phyloP scores from a whole-genome alignment of 2,888 invertebrate species.

The Drosophila austrosaltans region DNA sequence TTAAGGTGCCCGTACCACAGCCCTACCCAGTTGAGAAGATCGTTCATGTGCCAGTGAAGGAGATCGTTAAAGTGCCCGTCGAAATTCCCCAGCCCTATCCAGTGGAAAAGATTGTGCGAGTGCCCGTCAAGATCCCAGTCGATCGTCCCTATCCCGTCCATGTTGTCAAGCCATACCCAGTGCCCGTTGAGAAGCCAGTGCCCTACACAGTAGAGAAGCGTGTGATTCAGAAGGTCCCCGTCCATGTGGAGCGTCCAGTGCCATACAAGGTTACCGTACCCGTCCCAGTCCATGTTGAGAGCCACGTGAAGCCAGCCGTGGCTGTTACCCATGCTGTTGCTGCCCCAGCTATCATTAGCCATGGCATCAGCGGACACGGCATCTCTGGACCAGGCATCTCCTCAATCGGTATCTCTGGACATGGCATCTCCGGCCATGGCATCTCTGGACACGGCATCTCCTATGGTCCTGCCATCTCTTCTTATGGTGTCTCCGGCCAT shows the following conservation, averaged over 20 bases:
- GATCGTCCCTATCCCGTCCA: constrained; percentile 88
- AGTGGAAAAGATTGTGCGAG: constrained; percentile 87
- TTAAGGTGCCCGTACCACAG: constrained; percentile 90
- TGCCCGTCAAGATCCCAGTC: constrained; percentile 87
- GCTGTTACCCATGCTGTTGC: constrained; percentile 62
- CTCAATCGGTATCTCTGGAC: constrained; percentile 45
- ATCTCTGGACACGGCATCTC: constrained; percentile 47
- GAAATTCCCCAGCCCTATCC: constrained; percentile 85
- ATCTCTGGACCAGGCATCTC: constrained; percentile 47
- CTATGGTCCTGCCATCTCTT: constrained; percentile 49
- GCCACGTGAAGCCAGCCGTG: constrained; percentile 75
- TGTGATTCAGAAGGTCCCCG: constrained; percentile 85
- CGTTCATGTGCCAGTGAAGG: constrained; percentile 89
- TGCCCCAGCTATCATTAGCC: constrained; percentile 61
- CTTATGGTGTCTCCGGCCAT: constrained; percentile 48
- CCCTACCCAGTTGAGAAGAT: constrained; percentile 93
- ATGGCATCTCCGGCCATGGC: constrained; percentile 54
- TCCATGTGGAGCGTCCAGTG: constrained; percentile 87
- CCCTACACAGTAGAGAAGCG: constrained; percentile 87
- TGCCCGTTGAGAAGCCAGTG: constrained; percentile 85
- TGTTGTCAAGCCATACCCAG: constrained; percentile 86
- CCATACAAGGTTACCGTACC: constrained; percentile 89
- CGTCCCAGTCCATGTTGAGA: constrained; percentile 82
- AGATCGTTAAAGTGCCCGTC: constrained; percentile 89
- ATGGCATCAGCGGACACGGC: constrained; percentile 38